Conservation (phyloP, 2,888 invertebrate genomes). For the Trachelus iudaicus region DNA sequence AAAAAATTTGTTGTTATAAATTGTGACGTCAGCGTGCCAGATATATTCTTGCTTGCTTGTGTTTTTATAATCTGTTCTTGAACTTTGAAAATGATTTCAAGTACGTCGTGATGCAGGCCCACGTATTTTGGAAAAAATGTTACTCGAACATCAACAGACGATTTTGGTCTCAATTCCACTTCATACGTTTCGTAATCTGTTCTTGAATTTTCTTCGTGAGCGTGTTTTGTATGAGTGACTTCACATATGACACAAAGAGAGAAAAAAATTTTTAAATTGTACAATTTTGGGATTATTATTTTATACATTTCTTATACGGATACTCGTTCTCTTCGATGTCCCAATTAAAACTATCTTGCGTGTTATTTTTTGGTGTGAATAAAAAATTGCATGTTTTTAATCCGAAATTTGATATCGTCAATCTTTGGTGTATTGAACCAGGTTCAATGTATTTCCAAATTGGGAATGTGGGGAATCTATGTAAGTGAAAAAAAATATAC, state of each 20-base stretch:
- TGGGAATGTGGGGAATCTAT: not conserved
- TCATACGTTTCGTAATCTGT: not conserved
- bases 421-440: not conserved
- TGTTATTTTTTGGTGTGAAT: not conserved
- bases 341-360: not conserved
- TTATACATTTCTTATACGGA: not conserved
- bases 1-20: not conserved
- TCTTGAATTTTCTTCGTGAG: not conserved
- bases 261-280: not conserved
- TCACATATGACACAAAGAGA: not conserved
- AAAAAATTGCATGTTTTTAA: not conserved
- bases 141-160: not conserved
- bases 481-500: not conserved
- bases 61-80: not conserved
- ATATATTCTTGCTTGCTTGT: not conserved
- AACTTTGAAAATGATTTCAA: not conserved
- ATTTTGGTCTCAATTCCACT: slow-evolving; percentile 3
- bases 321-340: not conserved
- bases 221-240: not conserved
- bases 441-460: not conserved
- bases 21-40: not conserved
- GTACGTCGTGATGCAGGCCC: slow-evolving; percentile 6
- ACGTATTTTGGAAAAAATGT: slow-evolving; percentile 11
- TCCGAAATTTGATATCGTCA: not conserved
- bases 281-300: not conserved